Conservation (phyloP, 2,797 vertebrate genomes). For the Craterocephalus amniculus region DNA sequence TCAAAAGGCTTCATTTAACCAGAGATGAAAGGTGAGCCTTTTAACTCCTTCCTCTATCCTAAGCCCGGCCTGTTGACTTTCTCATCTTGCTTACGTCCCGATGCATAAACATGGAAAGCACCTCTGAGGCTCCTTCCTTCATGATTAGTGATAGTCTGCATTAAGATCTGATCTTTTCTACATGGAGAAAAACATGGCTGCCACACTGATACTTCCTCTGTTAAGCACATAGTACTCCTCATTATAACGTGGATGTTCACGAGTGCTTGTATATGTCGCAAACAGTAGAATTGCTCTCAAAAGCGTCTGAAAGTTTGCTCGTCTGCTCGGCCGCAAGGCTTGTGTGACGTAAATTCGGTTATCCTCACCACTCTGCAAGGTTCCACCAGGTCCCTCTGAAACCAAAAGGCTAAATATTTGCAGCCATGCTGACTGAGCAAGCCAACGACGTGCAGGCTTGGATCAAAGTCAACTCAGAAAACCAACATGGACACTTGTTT, state of each 20-base stretch:
- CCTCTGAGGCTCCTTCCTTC: slow-evolving; percentile 48
- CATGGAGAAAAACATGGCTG: slow-evolving; percentile 33
- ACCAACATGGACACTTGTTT: background rate
- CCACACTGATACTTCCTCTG: slow-evolving; percentile 21
- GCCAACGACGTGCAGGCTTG: background rate
- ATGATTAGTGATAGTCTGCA: slow-evolving; percentile 52
- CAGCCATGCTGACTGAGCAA: background rate
- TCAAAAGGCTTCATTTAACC: slow-evolving; percentile 84
- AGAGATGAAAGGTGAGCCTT: slow-evolving; percentile 81
- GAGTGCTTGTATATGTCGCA: background rate
- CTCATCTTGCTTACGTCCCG: slow-evolving; percentile 69
- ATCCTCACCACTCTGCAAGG: background rate
- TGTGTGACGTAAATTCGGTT: background rate
- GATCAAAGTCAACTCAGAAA: background rate
- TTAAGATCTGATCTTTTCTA: slow-evolving; percentile 38
- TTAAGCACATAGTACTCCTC: slow-evolving; percentile 11
- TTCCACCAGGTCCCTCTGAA: background rate
- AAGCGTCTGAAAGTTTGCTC: background rate
- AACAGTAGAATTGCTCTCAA: background rate
- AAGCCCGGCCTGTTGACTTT: slow-evolving; percentile 64
- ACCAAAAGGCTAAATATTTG: background rate
- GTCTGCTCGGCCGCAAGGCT: background rate
- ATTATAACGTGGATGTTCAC: background rate
- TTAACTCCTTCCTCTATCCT: slow-evolving; percentile 79
- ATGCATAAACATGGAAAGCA: slow-evolving; percentile 63